These are phyloP conservation scores for Pristionchus maxplancki DNA, from an alignment of 2,888 invertebrate genomes.

Conservation along the genomic window DNA sequence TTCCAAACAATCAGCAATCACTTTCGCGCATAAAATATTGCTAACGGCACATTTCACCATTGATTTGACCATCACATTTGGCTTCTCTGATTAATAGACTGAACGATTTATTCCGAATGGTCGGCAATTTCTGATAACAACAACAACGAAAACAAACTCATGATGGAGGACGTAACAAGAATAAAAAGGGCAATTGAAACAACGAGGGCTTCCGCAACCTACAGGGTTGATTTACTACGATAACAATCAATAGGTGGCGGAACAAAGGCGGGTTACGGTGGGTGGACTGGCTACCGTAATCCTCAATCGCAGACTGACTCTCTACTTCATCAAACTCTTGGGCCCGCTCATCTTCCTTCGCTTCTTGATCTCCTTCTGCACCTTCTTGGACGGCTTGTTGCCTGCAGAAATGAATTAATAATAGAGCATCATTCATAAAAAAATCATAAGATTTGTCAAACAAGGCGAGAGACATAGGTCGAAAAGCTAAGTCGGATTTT, in stretches of 20 bases:
- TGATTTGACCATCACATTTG: background rate
- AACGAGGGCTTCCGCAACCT: background rate
- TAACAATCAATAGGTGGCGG: background rate
- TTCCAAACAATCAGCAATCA: background rate
- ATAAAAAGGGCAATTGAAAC: background rate
- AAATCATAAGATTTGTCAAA: too few relatives aligned
- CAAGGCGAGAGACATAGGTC: too few relatives aligned
- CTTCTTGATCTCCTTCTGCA: slow-evolving; percentile 43
- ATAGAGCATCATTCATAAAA: too few relatives aligned
- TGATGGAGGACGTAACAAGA: background rate
- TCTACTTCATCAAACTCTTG: slow-evolving; percentile 49
- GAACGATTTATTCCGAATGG: slow-evolving; percentile 13
- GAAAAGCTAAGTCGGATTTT: too few relatives aligned
- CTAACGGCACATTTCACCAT: slow-evolving; percentile 27
- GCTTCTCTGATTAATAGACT: background rate
- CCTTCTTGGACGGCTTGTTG: slow-evolving; percentile 31
- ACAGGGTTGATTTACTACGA: background rate
- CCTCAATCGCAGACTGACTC: background rate
- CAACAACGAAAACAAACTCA: slow-evolving; percentile 8
- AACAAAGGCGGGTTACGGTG: background rate
- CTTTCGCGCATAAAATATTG: background rate
- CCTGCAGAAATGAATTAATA: too few relatives aligned
- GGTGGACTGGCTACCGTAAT: background rate
- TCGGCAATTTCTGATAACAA: slow-evolving; percentile 6
- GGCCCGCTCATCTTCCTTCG: slow-evolving; percentile 39